These are phyloP conservation scores for Galerucella calmariensis DNA, from an alignment of 2,888 invertebrate genomes.

Conservation along the genomic window DNA sequence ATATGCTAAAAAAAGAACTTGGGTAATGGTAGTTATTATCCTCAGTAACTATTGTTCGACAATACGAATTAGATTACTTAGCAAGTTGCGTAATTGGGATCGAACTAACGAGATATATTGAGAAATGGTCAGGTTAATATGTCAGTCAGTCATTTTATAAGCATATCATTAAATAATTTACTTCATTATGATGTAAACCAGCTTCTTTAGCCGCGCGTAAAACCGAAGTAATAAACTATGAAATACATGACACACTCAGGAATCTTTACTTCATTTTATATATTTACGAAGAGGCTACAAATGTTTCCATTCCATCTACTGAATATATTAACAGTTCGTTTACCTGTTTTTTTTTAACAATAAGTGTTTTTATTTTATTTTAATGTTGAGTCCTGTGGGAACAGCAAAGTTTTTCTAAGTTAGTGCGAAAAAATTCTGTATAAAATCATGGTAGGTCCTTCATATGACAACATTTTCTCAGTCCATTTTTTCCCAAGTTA, in stretches of 20 bases:
- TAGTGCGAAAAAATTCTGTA: too few relatives aligned
- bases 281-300: too few relatives aligned
- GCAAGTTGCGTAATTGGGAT: slow-evolving; percentile 21
- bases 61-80: slow-evolving; percentile 31
- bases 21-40: slow-evolving; percentile 4
- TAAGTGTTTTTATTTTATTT: too few relatives aligned
- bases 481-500: too few relatives aligned
- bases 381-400: too few relatives aligned
- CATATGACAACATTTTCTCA: too few relatives aligned
- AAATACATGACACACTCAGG: slow-evolving; percentile 21
- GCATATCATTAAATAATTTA: slow-evolving; percentile 47
- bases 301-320: too few relatives aligned
- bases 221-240: not conserved
- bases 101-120: slow-evolving; percentile 17
- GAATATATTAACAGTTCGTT: too few relatives aligned
- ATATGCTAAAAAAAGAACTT: not conserved
- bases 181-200: slow-evolving; percentile 45
- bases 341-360: too few relatives aligned
- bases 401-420: too few relatives aligned
- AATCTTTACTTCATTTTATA: too few relatives aligned
- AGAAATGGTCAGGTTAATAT: slow-evolving; percentile 44
- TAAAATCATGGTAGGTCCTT: too few relatives aligned
- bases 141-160: slow-evolving; percentile 43
- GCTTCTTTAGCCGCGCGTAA: slow-evolving; percentile 24
- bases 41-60: slow-evolving; percentile 2